phyloP scores from a whole-genome alignment of 2,113 vertebrate species.

The Protomyctophum bolini region DNA sequence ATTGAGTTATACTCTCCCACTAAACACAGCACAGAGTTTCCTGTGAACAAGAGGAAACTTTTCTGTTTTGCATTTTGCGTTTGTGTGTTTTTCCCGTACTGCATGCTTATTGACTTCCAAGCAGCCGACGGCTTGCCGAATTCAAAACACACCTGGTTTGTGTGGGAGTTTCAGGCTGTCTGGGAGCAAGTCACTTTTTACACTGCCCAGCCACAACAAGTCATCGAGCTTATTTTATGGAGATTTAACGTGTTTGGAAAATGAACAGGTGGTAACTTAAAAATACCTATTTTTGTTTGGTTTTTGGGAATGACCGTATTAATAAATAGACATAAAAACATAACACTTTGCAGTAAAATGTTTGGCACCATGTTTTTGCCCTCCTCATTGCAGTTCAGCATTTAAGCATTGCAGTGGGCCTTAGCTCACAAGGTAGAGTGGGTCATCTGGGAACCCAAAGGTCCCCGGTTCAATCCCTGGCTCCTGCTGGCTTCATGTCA shows the following conservation, averaged over 20 bases:
- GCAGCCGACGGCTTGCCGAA: conserved; percentile 27
- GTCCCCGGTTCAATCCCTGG: too few relatives aligned
- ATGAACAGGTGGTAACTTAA: background rate
- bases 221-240: conserved; percentile 5
- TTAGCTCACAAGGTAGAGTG: too few relatives aligned
- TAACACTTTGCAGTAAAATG: background rate
- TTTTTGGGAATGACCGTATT: background rate
- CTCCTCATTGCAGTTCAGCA: too few relatives aligned
- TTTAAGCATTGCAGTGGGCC: too few relatives aligned
- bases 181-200: background rate
- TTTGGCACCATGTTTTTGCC: background rate
- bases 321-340: background rate
- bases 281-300: background rate
- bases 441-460: too few relatives aligned
- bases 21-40: conserved; percentile 29
- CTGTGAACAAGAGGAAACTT: conserved; percentile 48
- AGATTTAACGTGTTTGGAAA: background rate
- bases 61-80: conserved; percentile 44
- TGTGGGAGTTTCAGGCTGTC: background rate
- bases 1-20: conserved; percentile 55
- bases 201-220: background rate
- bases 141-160: conserved; percentile 6
- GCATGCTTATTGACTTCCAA: conserved; percentile 27
- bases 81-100: conserved; percentile 30
- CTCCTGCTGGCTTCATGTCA: too few relatives aligned